Percentiles rank a stretch among this genome's conserved stretches.
Evolutionary conservation across 2,113 vertebrate species (phyloP).

Genomic region (Rhizomys pruinosus): DNA sequence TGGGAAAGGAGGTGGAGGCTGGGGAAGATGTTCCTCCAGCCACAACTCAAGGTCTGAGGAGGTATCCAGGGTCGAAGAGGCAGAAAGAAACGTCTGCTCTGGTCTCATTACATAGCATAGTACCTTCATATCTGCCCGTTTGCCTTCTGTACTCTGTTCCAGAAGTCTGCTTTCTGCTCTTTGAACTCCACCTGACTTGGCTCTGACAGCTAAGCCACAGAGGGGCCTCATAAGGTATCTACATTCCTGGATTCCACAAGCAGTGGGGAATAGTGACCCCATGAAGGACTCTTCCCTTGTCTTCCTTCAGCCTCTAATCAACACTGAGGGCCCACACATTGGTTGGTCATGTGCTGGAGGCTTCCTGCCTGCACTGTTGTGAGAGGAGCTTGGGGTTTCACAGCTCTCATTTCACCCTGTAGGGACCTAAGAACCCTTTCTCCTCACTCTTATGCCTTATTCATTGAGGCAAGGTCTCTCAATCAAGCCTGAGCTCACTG

Average conservation of each 20-base stretch:
- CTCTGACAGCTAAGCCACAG: background rate
- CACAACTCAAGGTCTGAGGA: background rate
- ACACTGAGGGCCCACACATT: background rate
- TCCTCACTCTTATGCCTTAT: background rate
- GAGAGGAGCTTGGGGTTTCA: too few relatives aligned
- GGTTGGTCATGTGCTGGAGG: background rate
- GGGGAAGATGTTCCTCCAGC: background rate
- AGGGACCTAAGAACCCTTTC: background rate
- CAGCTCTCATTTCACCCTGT: background rate
- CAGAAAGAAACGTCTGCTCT: slow-evolving; percentile 2
- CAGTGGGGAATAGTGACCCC: background rate
- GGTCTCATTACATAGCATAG: rapidly evolving
- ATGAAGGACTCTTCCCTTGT: background rate
- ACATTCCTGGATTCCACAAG: background rate
- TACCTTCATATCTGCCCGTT: background rate
- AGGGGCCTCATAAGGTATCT: background rate
- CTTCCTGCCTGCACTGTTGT: background rate
- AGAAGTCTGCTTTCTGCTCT: background rate
- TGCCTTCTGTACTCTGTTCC: background rate
- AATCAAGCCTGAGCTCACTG: background rate
- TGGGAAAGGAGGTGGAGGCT: background rate
- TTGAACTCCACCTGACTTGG: background rate
- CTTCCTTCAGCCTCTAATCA: background rate
- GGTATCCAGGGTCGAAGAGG: background rate
- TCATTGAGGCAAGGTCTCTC: background rate